Percentiles rank a stretch among this genome's conserved stretches.
phyloP scores from a whole-genome alignment of 2,797 vertebrate genomes.

The Acanthis flammea region DNA sequence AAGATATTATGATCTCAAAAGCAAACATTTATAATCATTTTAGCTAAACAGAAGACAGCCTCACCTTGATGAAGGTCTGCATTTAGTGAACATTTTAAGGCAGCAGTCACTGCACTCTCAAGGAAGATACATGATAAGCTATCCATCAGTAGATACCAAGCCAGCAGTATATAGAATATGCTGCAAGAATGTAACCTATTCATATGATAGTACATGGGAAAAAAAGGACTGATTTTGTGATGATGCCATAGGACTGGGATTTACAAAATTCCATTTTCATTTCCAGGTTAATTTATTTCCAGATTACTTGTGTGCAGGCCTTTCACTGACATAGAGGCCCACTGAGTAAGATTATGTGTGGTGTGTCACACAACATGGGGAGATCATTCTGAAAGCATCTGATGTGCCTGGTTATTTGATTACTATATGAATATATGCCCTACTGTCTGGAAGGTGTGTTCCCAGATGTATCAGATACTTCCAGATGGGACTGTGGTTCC shows the following conservation, averaged over 20 bases:
- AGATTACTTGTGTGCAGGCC: neutral
- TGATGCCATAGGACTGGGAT: neutral
- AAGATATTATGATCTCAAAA: conserved; percentile 76
- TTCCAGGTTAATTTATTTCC: neutral
- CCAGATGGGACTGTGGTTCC: neutral
- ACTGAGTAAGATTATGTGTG: neutral
- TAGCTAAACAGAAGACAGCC: conserved; percentile 72
- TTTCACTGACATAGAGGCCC: neutral
- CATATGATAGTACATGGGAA: neutral
- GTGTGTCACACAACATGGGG: too few relatives aligned
- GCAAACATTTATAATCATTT: conserved; percentile 77
- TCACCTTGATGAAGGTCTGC: conserved; percentile 72
- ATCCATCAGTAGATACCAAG: neutral
- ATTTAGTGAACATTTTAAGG: conserved; percentile 62
- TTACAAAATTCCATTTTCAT: neutral
- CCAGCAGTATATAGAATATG: neutral
- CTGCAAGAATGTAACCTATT: neutral
- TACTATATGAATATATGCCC: neutral
- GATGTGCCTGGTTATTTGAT: neutral
- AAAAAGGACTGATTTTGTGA: neutral
- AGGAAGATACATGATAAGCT: neutral
- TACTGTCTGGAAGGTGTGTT: neutral
- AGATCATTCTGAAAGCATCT: neutral
- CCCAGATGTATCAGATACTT: neutral
- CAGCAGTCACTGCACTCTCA: neutral